Evolutionary conservation across 2,113 vertebrate species (phyloP).

Genomic region (Rafetus swinhoei): DNA sequence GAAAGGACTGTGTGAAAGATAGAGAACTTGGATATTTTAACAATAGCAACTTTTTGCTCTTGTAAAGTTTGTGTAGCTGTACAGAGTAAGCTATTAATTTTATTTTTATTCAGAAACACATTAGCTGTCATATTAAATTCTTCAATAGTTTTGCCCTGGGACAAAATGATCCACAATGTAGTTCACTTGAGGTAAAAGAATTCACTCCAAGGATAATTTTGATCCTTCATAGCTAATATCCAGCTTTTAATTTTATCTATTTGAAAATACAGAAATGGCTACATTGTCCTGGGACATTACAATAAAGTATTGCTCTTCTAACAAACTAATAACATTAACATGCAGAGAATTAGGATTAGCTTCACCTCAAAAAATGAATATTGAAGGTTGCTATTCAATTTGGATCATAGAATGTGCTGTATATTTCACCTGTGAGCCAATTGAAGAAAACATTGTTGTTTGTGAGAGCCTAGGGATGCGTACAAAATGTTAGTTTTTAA

Average conservation of each 20-base stretch:
- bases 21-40: too few species aligned
- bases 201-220: not conserved
- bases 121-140: too few species aligned
- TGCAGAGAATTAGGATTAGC: not conserved
- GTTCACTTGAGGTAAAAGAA: too few species aligned
- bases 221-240: not conserved
- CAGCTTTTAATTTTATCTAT: rapidly evolving
- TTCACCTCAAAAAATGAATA: not conserved
- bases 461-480: not conserved
- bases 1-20: too few species aligned
- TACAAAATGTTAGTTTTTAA: not conserved
- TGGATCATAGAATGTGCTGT: not conserved
- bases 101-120: too few species aligned
- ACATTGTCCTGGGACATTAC: not conserved
- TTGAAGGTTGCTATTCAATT: rapidly evolving
- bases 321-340: not conserved
- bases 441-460: not conserved
- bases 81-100: too few species aligned
- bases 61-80: too few species aligned
- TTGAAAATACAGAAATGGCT: not conserved
- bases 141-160: too few species aligned
- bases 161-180: too few species aligned
- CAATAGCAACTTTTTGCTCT: too few species aligned
- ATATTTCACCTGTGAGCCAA: not conserved
- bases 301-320: not conserved